phyloP scores from a whole-genome alignment of 2,888 invertebrate genomes.

The Dasypolia templi region DNA sequence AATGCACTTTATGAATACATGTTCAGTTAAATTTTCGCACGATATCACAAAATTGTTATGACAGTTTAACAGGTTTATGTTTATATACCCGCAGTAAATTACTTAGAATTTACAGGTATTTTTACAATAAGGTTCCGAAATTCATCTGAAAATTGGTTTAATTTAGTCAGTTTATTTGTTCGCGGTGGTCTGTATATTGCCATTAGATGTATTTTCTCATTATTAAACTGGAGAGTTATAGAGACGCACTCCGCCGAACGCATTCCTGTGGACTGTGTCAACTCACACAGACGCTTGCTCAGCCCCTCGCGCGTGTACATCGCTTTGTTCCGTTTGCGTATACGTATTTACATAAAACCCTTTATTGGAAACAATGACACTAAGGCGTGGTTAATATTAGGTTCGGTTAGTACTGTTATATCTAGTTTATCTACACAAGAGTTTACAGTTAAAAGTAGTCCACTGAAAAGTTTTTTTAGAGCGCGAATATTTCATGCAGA shows the following conservation, averaged over 20 bases:
- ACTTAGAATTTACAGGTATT: no score
- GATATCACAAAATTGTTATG: no score
- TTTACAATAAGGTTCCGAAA: no score
- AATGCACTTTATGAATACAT: no score
- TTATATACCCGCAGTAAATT: no score
- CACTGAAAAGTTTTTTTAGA: conserved; percentile 29
- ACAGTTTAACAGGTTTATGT: no score
- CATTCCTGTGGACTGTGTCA: conserved; percentile 7
- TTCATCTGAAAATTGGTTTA: neutral
- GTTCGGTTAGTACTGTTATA: conserved; percentile 32
- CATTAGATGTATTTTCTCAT: no score
- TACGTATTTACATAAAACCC: conserved; percentile 1
- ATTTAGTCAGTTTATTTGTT: neutral
- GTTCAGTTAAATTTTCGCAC: no score
- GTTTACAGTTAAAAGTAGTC: conserved; percentile 22
- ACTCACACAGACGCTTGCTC: neutral
- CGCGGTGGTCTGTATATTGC: conserved; percentile 1
- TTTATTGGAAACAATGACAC: conserved; percentile 1
- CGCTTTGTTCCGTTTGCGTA: neutral
- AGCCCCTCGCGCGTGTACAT: neutral
- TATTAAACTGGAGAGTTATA: no score
- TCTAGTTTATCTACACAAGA: conserved; percentile 11
- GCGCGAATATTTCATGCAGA: conserved; percentile 28
- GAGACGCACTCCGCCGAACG: no score
- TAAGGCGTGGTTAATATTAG: conserved; percentile 17